Evolutionary conservation across 2,888 invertebrate species (phyloP), one percentile per base, ranked within the genome.

Genomic region (Xestia rhomboidea): DNA sequence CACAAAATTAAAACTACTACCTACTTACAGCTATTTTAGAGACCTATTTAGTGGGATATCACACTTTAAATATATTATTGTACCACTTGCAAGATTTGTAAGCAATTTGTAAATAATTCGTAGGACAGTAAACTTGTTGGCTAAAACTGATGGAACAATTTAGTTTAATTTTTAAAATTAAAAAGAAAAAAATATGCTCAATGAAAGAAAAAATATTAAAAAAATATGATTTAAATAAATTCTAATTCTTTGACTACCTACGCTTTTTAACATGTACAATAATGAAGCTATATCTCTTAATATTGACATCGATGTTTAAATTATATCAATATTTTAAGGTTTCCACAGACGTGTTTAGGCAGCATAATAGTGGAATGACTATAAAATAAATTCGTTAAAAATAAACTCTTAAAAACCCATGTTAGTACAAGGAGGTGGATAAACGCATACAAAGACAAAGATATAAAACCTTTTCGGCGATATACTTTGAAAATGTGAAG

Each of bases 1-100:
- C 83, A 78, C 70, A 82, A 83, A 82, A 84, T 81, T 81, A 84
- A 76, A 68, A 83, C 87, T 90, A 90, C 84, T 83, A 81, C 85
- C 88, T 89, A 91, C 89, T 91, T 91, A 92, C 24, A 78, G 77
- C 86, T 91, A 90, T 86, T 87, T 87, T 77, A 85, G 87, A 84
- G 67, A 84, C 83, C 82, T 89, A 88, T 79, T 82, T 86, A 82
- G 82, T 86, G 76, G 85, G 87, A 86, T 90, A 90, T 90, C 90
- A 90, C 90, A 90, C 89, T 81, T 89, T 49, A 76, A 77, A 88
- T 80, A 79, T 89, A 79, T 88, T 87, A 89, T 88, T 88, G 85
- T 89, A 88, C 81, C 75, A 79, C 86, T 82, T 81, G 62, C 51
- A 70, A 83, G 69, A 79, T 77, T 79, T 82, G 30, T 66, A 79